These are phyloP conservation scores for Lepas anatifera DNA, from an alignment of 2,888 invertebrate genomes.

Conservation along the genomic window DNA sequence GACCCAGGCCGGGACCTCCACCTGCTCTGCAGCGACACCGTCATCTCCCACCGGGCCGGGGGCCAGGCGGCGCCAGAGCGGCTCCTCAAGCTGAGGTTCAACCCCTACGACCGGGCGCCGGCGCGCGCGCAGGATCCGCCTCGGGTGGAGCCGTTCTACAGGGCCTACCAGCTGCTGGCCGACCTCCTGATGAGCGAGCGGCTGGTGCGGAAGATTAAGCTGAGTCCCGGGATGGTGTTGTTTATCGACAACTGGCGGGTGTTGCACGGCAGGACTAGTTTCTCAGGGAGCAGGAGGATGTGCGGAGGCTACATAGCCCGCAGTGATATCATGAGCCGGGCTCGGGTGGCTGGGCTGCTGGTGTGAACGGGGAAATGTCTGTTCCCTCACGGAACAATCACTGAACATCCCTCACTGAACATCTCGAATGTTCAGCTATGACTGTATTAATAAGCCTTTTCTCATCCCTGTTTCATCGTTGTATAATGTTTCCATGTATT, in stretches of 20 bases:
- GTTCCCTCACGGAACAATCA: too few relatives aligned
- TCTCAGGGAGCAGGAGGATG: conserved; percentile 51
- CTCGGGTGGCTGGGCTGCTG: conserved; percentile 32
- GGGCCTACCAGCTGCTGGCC: not conserved
- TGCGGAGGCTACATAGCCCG: conserved; percentile 59
- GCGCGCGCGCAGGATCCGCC: not conserved
- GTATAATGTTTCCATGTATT: too few relatives aligned
- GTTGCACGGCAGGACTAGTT: conserved; percentile 57
- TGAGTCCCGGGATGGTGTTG: conserved; percentile 53
- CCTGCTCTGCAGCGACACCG: not conserved
- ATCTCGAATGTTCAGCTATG: too few relatives aligned
- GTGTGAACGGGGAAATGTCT: too few relatives aligned
- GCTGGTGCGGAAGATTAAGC: conserved; percentile 27
- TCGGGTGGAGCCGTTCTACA: not conserved
- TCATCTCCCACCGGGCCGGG: not conserved
- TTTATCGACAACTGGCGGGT: conserved; percentile 68
- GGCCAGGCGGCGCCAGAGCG: not conserved
- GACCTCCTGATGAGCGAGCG: not conserved
- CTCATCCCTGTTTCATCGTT: too few relatives aligned
- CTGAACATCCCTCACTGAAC: too few relatives aligned
- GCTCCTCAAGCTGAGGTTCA: not conserved
- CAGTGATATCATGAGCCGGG: conserved; percentile 53
- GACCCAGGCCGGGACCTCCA: conserved; percentile 16
- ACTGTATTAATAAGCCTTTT: too few relatives aligned
- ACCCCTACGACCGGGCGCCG: conserved; percentile 2